A percentile compares a stretch with the other conserved stretches of the same genome.
phyloP scores from a whole-genome alignment of 2,797 vertebrate genomes.

The Perodicticus potto region DNA sequence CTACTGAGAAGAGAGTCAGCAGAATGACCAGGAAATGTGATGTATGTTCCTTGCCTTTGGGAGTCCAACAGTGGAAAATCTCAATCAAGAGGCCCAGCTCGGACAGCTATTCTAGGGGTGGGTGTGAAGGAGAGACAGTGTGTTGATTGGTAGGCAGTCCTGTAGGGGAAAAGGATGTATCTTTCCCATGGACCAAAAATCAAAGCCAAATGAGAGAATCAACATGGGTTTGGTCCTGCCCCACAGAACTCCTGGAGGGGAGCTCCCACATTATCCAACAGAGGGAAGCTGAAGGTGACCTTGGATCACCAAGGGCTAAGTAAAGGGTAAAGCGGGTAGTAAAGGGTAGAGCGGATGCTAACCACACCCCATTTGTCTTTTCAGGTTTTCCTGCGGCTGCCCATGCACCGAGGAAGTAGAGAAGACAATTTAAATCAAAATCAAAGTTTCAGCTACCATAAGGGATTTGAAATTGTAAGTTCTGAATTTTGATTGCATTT shows the following conservation, averaged over 20 bases:
- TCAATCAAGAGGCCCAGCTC: background rate
- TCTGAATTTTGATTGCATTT: background rate
- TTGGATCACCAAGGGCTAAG: background rate
- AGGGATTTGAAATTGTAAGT: background rate
- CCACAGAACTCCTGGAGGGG: background rate
- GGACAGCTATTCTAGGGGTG: background rate
- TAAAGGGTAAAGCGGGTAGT: background rate
- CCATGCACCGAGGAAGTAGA: background rate
- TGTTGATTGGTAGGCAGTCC: background rate
- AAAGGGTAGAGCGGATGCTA: background rate
- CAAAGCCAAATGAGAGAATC: background rate
- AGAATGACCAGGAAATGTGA: background rate
- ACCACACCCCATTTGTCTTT: background rate
- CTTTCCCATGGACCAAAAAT: background rate
- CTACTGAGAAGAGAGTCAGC: background rate
- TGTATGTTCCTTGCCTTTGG: background rate
- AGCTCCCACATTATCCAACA: background rate
- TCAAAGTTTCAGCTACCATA: background rate
- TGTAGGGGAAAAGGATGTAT: background rate
- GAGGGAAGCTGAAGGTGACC: background rate
- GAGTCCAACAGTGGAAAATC: background rate
- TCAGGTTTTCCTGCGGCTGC: background rate
- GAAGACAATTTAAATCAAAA: background rate
- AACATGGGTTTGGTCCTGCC: background rate
- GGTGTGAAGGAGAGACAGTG: background rate